These are phyloP conservation scores for Barypeithes pellucidus DNA, from an alignment of 2,888 invertebrate species.

Conservation along the genomic window DNA sequence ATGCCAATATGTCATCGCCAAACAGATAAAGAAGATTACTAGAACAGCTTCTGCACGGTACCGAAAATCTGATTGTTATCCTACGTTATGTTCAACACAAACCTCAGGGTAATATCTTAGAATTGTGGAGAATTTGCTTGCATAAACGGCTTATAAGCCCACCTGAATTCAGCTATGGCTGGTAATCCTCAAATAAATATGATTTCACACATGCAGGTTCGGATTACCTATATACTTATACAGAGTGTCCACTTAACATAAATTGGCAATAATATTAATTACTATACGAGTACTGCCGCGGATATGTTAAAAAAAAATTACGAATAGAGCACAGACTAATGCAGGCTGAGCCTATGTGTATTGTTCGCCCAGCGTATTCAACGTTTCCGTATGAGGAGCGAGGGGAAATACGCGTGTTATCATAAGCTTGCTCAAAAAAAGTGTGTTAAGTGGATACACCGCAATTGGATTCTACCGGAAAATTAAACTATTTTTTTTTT, in stretches of 20 bases:
- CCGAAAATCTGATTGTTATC: constrained; percentile 38
- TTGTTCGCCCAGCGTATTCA: too few species aligned
- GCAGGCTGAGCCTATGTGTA: too few species aligned
- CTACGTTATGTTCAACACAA: constrained; percentile 43
- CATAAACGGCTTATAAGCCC: constrained; percentile 37
- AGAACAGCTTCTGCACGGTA: constrained; percentile 21
- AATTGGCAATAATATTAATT: background rate
- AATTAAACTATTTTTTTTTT: too few species aligned
- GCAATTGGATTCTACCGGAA: too few species aligned
- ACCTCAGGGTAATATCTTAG: constrained; percentile 41
- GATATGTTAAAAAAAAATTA: too few species aligned
- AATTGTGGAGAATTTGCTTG: constrained; percentile 40
- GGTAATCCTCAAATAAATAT: constrained; percentile 40
- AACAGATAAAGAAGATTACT: constrained; percentile 20
- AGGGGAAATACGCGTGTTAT: too few species aligned
- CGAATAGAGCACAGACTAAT: too few species aligned
- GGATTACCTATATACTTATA: constrained; percentile 5
- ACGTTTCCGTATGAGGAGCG: too few species aligned
- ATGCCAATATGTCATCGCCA: constrained; percentile 4
- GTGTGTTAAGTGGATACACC: too few species aligned
- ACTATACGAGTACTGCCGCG: background rate
- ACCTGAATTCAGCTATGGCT: constrained; percentile 36
- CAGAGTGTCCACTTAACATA: background rate
- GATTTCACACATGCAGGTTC: constrained; percentile 22
- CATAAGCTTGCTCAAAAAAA: too few species aligned